Evolutionary conservation across 2,113 vertebrate genomes (phyloP).

Genomic region (Peromyscus maniculatus): DNA sequence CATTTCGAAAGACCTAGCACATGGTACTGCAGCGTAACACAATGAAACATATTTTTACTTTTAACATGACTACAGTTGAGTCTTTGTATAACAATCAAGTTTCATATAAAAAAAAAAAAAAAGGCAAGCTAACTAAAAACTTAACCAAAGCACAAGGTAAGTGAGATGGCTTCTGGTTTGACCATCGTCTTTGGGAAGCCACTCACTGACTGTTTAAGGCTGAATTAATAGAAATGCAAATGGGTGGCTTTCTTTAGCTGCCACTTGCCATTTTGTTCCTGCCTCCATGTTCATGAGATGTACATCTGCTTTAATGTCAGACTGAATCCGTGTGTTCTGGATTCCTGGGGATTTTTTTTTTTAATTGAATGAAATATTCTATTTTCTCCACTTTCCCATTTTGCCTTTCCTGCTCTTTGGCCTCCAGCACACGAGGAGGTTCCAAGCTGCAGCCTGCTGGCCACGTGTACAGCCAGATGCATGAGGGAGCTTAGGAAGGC

Average conservation of each 20-base stretch:
- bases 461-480: no score
- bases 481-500: background rate
- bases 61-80: background rate
- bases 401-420: background rate
- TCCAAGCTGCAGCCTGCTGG: background rate
- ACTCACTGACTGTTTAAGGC: slow-evolving; percentile 41
- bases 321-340: slow-evolving; percentile 61
- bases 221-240: slow-evolving; percentile 73
- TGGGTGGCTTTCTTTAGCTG: slow-evolving; percentile 67
- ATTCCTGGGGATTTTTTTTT: slow-evolving; percentile 61
- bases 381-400: background rate
- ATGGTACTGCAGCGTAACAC: slow-evolving; percentile 1
- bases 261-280: slow-evolving; percentile 74
- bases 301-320: slow-evolving; percentile 82
- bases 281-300: slow-evolving; percentile 46
- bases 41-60: slow-evolving; percentile 45
- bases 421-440: background rate
- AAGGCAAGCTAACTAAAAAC: background rate
- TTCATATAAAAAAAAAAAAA: background rate
- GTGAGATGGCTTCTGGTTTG: background rate
- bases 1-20: slow-evolving; percentile 27
- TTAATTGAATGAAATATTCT: slow-evolving; percentile 62
- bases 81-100: background rate
- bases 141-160: background rate
- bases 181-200: background rate